phyloP scores from a whole-genome alignment of 92 coral and sea anemone species.

The Epizoanthus stellaris region DNA sequence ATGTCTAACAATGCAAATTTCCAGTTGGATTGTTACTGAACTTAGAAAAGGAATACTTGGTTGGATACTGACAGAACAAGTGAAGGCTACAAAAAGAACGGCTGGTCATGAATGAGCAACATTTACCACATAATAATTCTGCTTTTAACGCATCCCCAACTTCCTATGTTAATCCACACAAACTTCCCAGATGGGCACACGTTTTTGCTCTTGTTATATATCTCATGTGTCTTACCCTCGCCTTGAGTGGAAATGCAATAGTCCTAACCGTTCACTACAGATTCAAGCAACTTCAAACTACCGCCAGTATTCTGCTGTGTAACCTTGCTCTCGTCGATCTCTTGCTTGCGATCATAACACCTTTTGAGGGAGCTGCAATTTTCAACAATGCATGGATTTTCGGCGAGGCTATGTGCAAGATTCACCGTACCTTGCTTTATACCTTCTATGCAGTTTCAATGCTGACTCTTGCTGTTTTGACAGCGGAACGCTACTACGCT shows the following conservation, averaged over 20 bases:
- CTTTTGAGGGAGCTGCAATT: constrained; percentile 63
- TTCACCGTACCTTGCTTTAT: constrained; percentile 64
- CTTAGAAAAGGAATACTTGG: no score
- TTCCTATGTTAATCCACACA: constrained; percentile 22
- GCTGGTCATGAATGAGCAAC: no score
- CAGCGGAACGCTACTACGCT: constrained; percentile 69
- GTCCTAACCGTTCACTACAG: constrained; percentile 61
- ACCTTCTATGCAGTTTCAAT: constrained; percentile 72
- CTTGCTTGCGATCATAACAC: constrained; percentile 66
- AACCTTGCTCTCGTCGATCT: constrained; percentile 77
- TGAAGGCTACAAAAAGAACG: no score
- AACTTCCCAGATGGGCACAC: constrained; percentile 68
- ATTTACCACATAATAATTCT: no score
- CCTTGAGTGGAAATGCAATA: constrained; percentile 55
- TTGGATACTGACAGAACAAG: no score
- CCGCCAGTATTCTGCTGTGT: constrained; percentile 65
- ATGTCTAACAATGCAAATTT: no score
- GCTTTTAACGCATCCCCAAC: neutral
- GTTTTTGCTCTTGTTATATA: constrained; percentile 50
- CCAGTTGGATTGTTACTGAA: no score
- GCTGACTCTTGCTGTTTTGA: constrained; percentile 58
- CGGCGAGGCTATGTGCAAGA: constrained; percentile 60
- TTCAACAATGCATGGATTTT: constrained; percentile 44
- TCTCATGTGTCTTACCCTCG: constrained; percentile 48
- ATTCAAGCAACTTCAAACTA: constrained; percentile 63